These are phyloP conservation scores for Heliconius nattereri DNA, from an alignment of 1,140 invertebrate genomes.

Conservation along the genomic window DNA sequence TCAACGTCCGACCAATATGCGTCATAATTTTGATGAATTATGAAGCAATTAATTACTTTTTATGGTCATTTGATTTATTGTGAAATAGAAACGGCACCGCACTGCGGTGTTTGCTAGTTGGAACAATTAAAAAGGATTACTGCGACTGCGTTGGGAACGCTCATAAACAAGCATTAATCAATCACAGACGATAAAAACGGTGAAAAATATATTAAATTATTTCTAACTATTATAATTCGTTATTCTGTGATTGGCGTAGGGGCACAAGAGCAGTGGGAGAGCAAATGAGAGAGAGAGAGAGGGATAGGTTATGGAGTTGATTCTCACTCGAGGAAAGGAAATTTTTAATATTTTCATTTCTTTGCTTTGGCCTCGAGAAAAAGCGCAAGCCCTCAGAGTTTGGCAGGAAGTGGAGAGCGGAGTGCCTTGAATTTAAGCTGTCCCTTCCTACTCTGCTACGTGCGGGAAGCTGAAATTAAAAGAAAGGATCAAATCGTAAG, in stretches of 20 bases:
- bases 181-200: neutral
- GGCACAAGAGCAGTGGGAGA: too few species aligned
- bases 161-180: conserved; percentile 2
- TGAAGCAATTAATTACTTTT: conserved; percentile 24
- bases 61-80: conserved; percentile 8
- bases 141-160: neutral
- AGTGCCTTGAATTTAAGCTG: too few species aligned
- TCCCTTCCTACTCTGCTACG: too few species aligned
- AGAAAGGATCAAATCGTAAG: neutral
- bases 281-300: too few species aligned
- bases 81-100: conserved; percentile 8
- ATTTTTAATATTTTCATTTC: too few species aligned
- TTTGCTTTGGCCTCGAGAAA: too few species aligned
- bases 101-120: conserved; percentile 17
- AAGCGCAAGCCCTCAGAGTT: too few species aligned
- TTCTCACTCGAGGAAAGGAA: too few species aligned
- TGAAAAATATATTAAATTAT: neutral
- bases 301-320: too few species aligned
- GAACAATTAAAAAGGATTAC: conserved; percentile 17
- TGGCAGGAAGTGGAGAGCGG: too few species aligned
- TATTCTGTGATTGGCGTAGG: neutral
- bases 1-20: conserved; percentile 13
- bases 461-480: neutral
- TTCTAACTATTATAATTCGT: neutral
- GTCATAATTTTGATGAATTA: conserved; percentile 26